Conservation (phyloP, 1,140 invertebrate genomes). For the fruit fly (Drosophila melanogaster) region DNA sequence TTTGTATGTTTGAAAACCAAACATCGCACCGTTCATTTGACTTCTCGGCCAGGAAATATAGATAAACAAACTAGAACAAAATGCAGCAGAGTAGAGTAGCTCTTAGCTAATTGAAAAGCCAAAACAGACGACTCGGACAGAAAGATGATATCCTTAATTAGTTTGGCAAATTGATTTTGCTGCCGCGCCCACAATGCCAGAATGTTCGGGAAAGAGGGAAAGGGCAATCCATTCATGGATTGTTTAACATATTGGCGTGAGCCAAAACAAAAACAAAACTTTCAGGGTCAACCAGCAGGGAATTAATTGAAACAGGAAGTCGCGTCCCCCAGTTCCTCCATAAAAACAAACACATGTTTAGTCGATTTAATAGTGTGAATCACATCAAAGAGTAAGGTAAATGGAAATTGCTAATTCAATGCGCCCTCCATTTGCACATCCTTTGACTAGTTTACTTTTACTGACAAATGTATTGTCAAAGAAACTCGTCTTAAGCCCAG, state of each 20-base stretch:
- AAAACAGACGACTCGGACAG: conserved; percentile 10
- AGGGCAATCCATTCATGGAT: conserved; percentile 37
- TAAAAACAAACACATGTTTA: conserved; percentile 39
- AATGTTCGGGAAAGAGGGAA: conserved; percentile 15
- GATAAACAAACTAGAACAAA: conserved; percentile 4
- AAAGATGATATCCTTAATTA: conserved; percentile 54
- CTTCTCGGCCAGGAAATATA: neutral
- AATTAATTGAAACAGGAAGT: conserved; percentile 46
- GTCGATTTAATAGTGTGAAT: conserved; percentile 32
- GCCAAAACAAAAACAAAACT: conserved; percentile 36
- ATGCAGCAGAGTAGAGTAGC: conserved; percentile 8
- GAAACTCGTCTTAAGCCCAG: neutral
- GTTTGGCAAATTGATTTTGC: conserved; percentile 49
- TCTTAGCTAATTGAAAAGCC: conserved; percentile 48
- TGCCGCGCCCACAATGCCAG: conserved; percentile 14
- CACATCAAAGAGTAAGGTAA: conserved; percentile 24
- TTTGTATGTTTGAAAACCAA: conserved; percentile 51
- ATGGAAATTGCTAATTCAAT: neutral
- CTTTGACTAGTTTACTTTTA: neutral
- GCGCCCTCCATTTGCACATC: neutral
- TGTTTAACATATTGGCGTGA: conserved; percentile 33
- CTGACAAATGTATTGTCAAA: neutral
- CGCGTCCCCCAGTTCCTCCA: neutral
- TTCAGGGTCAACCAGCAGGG: conserved; percentile 41
- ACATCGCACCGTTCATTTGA: conserved; percentile 20